Percentiles rank a stretch among this genome's conserved stretches.
These are phyloP conservation scores for Silurus lanzhouensis DNA, from an alignment of 2,797 vertebrate species.

Conservation along the genomic window DNA sequence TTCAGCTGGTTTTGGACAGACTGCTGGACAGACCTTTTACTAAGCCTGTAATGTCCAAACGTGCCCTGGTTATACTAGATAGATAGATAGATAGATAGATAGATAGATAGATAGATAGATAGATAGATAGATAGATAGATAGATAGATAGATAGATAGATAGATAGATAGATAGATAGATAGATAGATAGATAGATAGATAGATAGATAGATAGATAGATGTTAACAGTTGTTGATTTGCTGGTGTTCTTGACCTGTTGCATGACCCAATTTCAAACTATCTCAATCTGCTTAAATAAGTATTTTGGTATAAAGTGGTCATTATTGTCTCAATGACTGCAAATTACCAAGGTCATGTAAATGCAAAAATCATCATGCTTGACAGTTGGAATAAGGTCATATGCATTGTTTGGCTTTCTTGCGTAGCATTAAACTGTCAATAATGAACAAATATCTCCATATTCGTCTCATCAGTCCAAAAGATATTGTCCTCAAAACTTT, in stretches of 20 bases:
- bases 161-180: background rate
- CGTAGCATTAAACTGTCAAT: background rate
- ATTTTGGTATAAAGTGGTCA: background rate
- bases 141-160: background rate
- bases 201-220: background rate
- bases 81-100: background rate
- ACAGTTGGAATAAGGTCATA: background rate
- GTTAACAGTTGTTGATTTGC: background rate
- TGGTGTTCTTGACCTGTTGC: background rate
- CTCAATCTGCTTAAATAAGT: background rate
- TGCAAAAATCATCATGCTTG: background rate
- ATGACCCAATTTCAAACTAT: background rate
- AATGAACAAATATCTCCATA: background rate
- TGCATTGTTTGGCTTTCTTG: background rate
- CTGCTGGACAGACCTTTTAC: slow-evolving; percentile 8
- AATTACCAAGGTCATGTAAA: background rate
- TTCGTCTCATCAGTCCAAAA: no score
- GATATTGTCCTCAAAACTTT: background rate
- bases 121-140: background rate
- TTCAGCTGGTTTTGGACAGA: slow-evolving; percentile 22
- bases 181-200: background rate
- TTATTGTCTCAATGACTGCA: background rate
- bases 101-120: background rate
- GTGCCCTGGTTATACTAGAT: slow-evolving; percentile 8
- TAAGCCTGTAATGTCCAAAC: slow-evolving; percentile 28